Base-by-base conservation (phyloP, 1,140 invertebrate species). In the Drosophila orosa region DNA sequence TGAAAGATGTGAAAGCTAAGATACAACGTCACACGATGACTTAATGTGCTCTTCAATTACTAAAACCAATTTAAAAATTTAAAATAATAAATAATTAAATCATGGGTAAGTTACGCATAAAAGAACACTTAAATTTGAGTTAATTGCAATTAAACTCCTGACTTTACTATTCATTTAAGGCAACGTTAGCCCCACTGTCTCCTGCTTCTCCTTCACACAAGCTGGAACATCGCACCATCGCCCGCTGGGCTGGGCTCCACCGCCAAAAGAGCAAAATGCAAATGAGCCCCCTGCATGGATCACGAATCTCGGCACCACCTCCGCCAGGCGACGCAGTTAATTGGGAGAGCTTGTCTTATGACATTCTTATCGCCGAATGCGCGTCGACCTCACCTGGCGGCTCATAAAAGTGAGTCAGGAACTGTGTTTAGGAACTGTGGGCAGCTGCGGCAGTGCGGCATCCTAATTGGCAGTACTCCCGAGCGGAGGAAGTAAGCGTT, bases 311-410 rank as follows among this genome's bases (percentile, higher is more conserved):
- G 22, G 65, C 65, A 39, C 50, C 67, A 39, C 67, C 67, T 71
- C 50, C 67, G 22, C 66, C 29, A 15, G 33, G 25, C 31, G 19
- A 47, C 12, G 33, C 33, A 47, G 50, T 69, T 71, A 71, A 71
- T 71, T 69, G 65, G 67, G 27, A 48, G 65, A 13, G 65, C 42
- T 39, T 57, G 48, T 69, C 27, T 69, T 71, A 71, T 71, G 67
- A 71, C 65, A 71, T 48, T 71, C 67, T 71, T 71, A 71, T 71
- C 67, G 66, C 65, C 33, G 52, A 71, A 71, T 71, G 33, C 65
- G 67, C 65, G 65, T 71, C 67, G 67, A 71, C 65, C 67, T 67
- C 67, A 56, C 37, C 62, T 69, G 67, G 65, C 42, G 65, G 50
- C 42, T 19, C 67, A 58, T 71, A 58, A 71, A 71, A 71, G 25